phyloP scores from a whole-genome alignment of 2,888 invertebrate genomes.

The Rhodophaea formosa region DNA sequence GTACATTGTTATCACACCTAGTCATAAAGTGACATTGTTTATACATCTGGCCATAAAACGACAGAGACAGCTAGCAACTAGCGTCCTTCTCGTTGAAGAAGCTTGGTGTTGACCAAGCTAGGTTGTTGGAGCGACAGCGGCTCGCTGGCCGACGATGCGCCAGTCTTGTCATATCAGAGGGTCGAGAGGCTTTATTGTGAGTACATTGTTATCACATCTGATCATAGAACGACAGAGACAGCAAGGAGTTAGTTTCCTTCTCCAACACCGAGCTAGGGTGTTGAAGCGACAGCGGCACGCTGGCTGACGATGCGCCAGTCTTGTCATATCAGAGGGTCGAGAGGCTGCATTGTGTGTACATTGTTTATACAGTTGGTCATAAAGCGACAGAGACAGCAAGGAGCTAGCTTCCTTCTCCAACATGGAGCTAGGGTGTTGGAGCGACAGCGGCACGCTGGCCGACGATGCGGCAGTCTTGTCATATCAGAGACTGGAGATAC shows the following conservation, averaged over 20 bases:
- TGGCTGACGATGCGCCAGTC: constrained; percentile 87
- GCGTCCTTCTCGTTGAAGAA: constrained; percentile 97
- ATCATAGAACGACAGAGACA: too few species aligned
- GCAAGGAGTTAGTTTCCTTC: constrained; percentile 95
- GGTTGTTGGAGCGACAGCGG: constrained; percentile 95
- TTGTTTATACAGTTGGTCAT: too few species aligned
- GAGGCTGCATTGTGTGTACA: constrained; percentile 92
- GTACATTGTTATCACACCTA: too few species aligned
- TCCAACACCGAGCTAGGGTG: constrained; percentile 95
- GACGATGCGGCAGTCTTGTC: constrained; percentile 84
- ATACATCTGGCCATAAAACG: too few species aligned
- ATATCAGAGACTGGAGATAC: constrained; percentile 89
- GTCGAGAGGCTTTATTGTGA: constrained; percentile 96
- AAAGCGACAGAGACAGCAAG: constrained; percentile 95
- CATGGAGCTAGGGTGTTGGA: constrained; percentile 94
- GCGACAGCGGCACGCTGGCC: constrained; percentile 91
- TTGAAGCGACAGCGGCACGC: constrained; percentile 92
- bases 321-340: constrained; percentile 87
- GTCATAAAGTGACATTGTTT: too few species aligned
- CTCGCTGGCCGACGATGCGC: constrained; percentile 88
- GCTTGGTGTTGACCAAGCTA: too few species aligned
- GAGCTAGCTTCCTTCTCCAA: constrained; percentile 97
- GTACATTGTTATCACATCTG: too few species aligned
- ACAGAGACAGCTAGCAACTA: constrained; percentile 95
- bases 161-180: constrained; percentile 78